These are phyloP conservation scores for Mus spicilegus DNA, from an alignment of 2,113 vertebrate genomes.

Conservation along the genomic window DNA sequence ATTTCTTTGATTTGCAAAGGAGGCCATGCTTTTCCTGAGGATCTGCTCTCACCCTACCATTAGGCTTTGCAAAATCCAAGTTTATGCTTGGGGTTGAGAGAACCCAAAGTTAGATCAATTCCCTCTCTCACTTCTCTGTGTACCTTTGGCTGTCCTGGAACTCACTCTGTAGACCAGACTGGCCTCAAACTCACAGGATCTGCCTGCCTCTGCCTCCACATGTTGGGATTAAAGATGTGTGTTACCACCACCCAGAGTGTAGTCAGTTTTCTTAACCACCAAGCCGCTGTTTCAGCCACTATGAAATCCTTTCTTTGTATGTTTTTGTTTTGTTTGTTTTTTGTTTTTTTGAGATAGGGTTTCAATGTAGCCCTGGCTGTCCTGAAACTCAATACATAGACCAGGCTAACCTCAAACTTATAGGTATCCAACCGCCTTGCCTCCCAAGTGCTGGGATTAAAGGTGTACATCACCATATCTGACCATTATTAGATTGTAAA, in stretches of 20 bases:
- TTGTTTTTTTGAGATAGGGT: background rate
- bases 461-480: background rate
- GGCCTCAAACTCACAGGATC: background rate
- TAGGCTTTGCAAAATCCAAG: background rate
- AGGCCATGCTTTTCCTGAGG: conserved; percentile 58
- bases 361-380: background rate
- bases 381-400: background rate
- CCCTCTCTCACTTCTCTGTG: background rate
- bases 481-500: conserved; percentile 7
- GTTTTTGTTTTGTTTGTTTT: background rate
- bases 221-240: background rate
- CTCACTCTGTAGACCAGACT: too few relatives aligned
- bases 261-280: background rate
- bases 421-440: background rate
- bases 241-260: background rate
- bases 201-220: background rate
- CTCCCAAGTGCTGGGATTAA: background rate
- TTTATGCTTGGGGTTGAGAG: conserved; percentile 28
- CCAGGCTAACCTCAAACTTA: background rate
- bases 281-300: background rate
- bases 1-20: conserved; percentile 21
- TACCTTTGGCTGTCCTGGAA: background rate
- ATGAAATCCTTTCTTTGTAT: background rate
- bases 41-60: background rate
- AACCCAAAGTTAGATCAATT: background rate